phyloP scores from a whole-genome alignment of 2,888 invertebrate genomes.

The Drosophila macrospina region DNA sequence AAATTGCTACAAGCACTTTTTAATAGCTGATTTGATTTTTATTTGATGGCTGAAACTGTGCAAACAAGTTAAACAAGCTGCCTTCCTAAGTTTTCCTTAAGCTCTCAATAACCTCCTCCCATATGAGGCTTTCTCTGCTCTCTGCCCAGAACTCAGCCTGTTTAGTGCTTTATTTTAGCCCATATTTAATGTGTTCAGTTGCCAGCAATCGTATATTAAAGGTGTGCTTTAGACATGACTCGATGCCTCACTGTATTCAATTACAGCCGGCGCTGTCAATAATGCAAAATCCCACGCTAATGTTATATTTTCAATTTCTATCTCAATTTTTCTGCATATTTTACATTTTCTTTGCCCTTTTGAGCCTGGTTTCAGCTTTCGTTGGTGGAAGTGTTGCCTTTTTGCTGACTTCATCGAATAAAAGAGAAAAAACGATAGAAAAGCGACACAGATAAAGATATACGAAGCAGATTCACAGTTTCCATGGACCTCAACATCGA shows the following conservation, averaged over 20 bases:
- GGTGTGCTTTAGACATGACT: neutral
- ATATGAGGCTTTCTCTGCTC: too few relatives aligned
- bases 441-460: neutral
- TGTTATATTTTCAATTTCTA: conserved; percentile 75
- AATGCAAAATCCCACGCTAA: conserved; percentile 72
- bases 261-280: conserved; percentile 60
- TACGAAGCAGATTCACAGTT: conserved; percentile 9
- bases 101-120: too few relatives aligned
- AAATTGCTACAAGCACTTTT: conserved; percentile 56
- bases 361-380: conserved; percentile 8
- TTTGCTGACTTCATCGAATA: conserved; percentile 13
- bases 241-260: conserved; percentile 3
- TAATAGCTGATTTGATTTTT: conserved; percentile 23
- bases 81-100: too few relatives aligned
- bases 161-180: too few relatives aligned
- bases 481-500: neutral
- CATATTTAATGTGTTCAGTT: too few relatives aligned
- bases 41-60: conserved; percentile 24
- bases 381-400: conserved; percentile 1
- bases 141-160: too few relatives aligned
- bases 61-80: too few relatives aligned
- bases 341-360: conserved; percentile 12
- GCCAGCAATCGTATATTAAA: neutral
- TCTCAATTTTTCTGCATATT: conserved; percentile 55
- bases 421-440: neutral